A percentile compares a stretch with the other conserved stretches of the same genome.
Evolutionary conservation across 2,797 vertebrate genomes (phyloP).

Genomic region (Trachurus trachurus): DNA sequence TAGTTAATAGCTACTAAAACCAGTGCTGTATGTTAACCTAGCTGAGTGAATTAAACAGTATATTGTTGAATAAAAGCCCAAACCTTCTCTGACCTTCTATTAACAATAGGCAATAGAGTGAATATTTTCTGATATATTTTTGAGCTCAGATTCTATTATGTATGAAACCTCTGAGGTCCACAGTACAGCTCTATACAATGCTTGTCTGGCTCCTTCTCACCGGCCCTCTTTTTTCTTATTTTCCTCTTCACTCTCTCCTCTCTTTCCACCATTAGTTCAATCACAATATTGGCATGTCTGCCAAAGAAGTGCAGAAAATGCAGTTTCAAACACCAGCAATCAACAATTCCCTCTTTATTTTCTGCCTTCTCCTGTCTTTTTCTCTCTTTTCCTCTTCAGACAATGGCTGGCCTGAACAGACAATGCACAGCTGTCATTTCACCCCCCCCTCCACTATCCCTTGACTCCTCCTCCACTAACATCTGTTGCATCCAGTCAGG

Average conservation of each 20-base stretch:
- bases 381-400: slow-evolving; percentile 46
- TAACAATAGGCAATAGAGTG: slow-evolving; percentile 24
- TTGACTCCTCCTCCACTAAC: slow-evolving; percentile 75
- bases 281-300: slow-evolving; percentile 54
- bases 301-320: slow-evolving; percentile 47
- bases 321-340: slow-evolving; percentile 52
- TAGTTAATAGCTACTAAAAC: background rate
- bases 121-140: slow-evolving; percentile 34
- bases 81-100: slow-evolving; percentile 32
- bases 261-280: slow-evolving; percentile 50
- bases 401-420: slow-evolving; percentile 78
- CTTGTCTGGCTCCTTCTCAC: slow-evolving; percentile 8
- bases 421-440: slow-evolving; percentile 83
- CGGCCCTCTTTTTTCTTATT: slow-evolving; percentile 10
- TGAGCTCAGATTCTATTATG: slow-evolving; percentile 49
- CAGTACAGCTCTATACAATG: slow-evolving; percentile 25
- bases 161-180: slow-evolving; percentile 47
- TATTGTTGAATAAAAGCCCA: background rate
- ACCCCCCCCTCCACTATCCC: slow-evolving; percentile 10
- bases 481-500: slow-evolving; percentile 85
- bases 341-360: slow-evolving; percentile 31
- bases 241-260: slow-evolving; percentile 20
- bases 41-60: background rate
- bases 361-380: slow-evolving; percentile 1
- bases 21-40: background rate